Percentiles rank a stretch among this genome's conserved stretches.
These are phyloP conservation scores for Gibbula magus DNA, from an alignment of 2,888 invertebrate species.

Conservation along the genomic window DNA sequence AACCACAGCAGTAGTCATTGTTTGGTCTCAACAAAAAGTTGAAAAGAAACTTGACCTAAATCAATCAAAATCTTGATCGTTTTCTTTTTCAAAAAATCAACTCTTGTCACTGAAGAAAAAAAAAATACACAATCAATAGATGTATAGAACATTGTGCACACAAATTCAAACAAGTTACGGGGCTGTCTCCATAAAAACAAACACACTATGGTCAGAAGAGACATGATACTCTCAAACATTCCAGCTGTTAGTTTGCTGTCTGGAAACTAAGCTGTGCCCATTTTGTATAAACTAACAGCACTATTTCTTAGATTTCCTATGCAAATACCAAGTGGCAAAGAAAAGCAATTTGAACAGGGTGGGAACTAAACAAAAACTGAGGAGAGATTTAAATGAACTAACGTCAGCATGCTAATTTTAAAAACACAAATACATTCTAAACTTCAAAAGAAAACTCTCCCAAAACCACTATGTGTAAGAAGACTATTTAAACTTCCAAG, in stretches of 20 bases:
- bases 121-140: too few relatives aligned
- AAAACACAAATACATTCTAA: conserved; percentile 7
- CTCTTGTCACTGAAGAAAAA: too few relatives aligned
- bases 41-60: too few relatives aligned
- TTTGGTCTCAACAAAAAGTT: too few relatives aligned
- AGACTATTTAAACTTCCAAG: neutral
- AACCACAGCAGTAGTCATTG: too few relatives aligned
- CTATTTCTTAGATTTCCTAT: neutral
- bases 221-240: neutral
- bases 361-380: neutral
- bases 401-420: neutral
- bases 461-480: conserved; percentile 2
- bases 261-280: neutral
- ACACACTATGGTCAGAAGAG: neutral
- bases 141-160: too few relatives aligned
- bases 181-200: neutral
- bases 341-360: neutral
- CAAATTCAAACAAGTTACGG: too few relatives aligned
- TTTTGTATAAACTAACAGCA: neutral
- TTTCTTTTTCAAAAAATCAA: too few relatives aligned
- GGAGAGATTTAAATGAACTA: neutral
- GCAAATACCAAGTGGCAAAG: conserved; percentile 13
- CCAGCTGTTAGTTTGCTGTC: neutral
- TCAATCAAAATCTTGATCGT: too few relatives aligned
- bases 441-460: conserved; percentile 10